phyloP scores from a whole-genome alignment of 1,140 invertebrate species.

The Trachymyrmex cornetzi region DNA sequence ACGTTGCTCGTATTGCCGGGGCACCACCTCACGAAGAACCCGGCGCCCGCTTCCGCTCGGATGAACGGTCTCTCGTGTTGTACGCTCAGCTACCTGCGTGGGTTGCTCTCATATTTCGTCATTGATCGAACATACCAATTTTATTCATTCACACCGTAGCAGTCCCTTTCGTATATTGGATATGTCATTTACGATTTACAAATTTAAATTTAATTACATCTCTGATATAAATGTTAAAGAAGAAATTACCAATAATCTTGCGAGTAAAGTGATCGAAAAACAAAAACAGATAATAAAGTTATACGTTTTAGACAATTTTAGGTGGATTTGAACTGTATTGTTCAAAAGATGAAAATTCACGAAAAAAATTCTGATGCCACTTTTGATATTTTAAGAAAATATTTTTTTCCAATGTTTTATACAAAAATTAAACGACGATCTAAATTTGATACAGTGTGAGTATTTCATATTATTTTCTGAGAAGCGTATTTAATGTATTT shows the following conservation, averaged over 20 bases:
- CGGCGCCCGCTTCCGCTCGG: constrained; percentile 34
- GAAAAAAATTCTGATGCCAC: neutral
- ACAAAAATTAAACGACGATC: neutral
- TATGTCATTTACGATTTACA: neutral
- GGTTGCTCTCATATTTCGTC: neutral
- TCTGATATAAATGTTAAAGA: neutral
- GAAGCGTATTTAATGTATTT: neutral
- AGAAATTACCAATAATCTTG: neutral
- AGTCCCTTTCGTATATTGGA: neutral
- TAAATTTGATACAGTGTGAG: neutral
- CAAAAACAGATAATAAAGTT: neutral
- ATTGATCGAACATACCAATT: constrained; percentile 43
- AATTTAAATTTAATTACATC: neutral
- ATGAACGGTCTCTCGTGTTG: constrained; percentile 26
- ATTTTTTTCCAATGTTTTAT: neutral
- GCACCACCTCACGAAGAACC: constrained; percentile 28
- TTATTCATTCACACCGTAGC: neutral
- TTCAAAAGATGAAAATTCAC: neutral
- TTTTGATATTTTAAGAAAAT: constrained; percentile 6
- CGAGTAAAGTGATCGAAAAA: neutral
- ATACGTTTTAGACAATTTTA: neutral
- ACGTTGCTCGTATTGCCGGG: constrained; percentile 20
- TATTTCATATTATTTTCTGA: neutral
- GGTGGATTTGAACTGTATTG: neutral
- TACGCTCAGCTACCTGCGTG: neutral